A percentile compares a stretch with the other conserved stretches of the same genome.
These are phyloP conservation scores for Strigamia transsilvanica DNA, from an alignment of 2,888 invertebrate genomes.

Conservation along the genomic window DNA sequence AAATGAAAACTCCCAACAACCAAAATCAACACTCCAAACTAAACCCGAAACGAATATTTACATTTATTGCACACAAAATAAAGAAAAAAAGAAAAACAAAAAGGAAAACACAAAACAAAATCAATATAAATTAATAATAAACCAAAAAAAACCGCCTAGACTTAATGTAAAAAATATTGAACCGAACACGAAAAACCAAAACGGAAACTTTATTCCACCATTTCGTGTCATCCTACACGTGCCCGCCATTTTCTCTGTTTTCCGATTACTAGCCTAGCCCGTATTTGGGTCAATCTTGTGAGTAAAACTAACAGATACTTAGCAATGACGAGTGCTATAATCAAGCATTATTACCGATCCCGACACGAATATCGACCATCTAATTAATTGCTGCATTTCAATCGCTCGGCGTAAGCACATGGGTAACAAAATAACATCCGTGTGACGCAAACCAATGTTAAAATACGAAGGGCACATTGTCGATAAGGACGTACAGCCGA, in stretches of 20 bases:
- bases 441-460: conserved; percentile 6
- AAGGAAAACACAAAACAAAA: too few species aligned
- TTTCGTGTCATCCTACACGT: conserved; percentile 8
- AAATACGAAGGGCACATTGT: conserved; percentile 22
- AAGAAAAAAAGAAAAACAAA: too few species aligned
- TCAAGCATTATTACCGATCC: not conserved
- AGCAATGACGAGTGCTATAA: not conserved
- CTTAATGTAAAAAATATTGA: not conserved
- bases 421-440: conserved; percentile 13
- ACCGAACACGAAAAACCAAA: not conserved
- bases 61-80: too few species aligned
- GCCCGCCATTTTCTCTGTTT: conserved; percentile 24
- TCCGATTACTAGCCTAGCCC: conserved; percentile 9
- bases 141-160: too few species aligned
- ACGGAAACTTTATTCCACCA: conserved; percentile 6
- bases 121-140: too few species aligned
- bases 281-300: conserved; percentile 26
- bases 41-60: too few species aligned
- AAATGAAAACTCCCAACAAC: too few species aligned
- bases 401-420: not conserved
- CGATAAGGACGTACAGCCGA: not conserved
- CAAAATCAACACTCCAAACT: too few species aligned
- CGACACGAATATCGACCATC: not conserved
- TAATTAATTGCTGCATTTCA: not conserved
- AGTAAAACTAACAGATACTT: conserved; percentile 13